phyloP scores from a whole-genome alignment of 23 tunicate genomes.

The Ciona savignyi region DNA sequence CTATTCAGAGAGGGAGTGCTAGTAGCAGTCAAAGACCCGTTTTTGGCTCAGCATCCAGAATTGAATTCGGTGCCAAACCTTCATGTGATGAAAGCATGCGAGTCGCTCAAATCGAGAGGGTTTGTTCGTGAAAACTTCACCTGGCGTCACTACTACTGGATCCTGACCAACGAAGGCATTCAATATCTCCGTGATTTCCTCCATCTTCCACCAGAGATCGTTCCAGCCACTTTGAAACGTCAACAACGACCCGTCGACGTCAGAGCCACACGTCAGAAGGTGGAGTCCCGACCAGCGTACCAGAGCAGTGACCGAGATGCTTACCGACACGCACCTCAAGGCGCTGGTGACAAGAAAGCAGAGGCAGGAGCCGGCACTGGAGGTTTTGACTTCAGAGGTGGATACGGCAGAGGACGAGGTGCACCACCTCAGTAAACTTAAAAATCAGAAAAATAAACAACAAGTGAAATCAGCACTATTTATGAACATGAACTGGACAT shows the following conservation, averaged over 20 bases:
- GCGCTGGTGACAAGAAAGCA: slow-evolving; percentile 94
- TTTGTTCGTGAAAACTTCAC: slow-evolving; percentile 68
- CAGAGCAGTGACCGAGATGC: slow-evolving; percentile 73
- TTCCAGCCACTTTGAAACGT: slow-evolving; percentile 91
- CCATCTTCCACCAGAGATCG: slow-evolving; percentile 96
- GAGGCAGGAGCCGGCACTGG: slow-evolving; percentile 94
- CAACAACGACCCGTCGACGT: slow-evolving; percentile 54
- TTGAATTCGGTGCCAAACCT: slow-evolving; percentile 62
- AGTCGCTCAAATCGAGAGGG: slow-evolving; percentile 85
- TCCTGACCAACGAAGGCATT: slow-evolving; percentile 96
- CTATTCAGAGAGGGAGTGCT: slow-evolving; percentile 96
- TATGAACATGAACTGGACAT: neutral
- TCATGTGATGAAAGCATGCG: slow-evolving; percentile 82
- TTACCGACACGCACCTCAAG: slow-evolving; percentile 68
- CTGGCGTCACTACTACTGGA: slow-evolving; percentile 90
- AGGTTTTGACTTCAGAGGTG: slow-evolving; percentile 70
- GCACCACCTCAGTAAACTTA: slow-evolving; percentile 24
- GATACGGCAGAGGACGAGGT: slow-evolving; percentile 93
- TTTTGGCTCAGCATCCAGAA: slow-evolving; percentile 50
- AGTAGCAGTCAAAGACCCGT: slow-evolving; percentile 73
- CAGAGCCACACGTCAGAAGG: slow-evolving; percentile 64
- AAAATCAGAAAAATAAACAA: too few relatives aligned
- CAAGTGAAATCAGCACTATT: neutral
- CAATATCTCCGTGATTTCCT: slow-evolving; percentile 88
- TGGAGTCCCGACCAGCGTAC: slow-evolving; percentile 85